phyloP scores from a whole-genome alignment of 2,888 invertebrate genomes.

The Ennomos fuscantarius region DNA sequence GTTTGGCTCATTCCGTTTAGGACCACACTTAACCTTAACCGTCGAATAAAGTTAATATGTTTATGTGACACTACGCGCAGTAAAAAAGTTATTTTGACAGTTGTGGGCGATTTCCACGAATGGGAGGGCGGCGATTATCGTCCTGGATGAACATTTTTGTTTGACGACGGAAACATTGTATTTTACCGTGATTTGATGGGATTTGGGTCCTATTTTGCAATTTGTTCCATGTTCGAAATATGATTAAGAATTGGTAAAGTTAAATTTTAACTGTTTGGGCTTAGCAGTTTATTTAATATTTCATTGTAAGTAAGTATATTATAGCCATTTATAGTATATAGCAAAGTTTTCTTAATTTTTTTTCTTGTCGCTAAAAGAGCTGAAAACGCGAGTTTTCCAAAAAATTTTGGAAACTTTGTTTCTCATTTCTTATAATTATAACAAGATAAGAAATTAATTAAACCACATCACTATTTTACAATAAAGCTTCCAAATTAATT shows the following conservation, averaged over 20 bases:
- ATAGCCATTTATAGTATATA: too few relatives aligned
- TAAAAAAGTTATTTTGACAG: slow-evolving; percentile 59
- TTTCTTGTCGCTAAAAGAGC: too few relatives aligned
- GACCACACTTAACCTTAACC: slow-evolving; percentile 56
- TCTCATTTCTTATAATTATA: too few relatives aligned
- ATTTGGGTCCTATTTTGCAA: slow-evolving; percentile 7
- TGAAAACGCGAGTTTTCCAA: too few relatives aligned
- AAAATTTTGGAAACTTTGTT: too few relatives aligned
- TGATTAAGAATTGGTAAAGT: slow-evolving; percentile 3
- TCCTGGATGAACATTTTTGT: slow-evolving; percentile 29
- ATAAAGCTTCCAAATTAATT: slow-evolving; percentile 9
- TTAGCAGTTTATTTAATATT: too few relatives aligned
- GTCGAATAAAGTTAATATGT: slow-evolving; percentile 71
- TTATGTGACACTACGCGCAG: slow-evolving; percentile 63
- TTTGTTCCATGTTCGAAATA: neutral
- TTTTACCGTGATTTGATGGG: slow-evolving; percentile 18
- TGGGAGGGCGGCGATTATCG: slow-evolving; percentile 47
- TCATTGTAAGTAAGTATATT: too few relatives aligned
- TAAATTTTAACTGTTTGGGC: too few relatives aligned
- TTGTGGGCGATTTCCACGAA: slow-evolving; percentile 59
- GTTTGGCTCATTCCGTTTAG: slow-evolving; percentile 43
- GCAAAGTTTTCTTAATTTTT: too few relatives aligned
- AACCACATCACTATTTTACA: neutral
- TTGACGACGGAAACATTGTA: slow-evolving; percentile 22
- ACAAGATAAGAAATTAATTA: too few relatives aligned